Evolutionary conservation across 2,113 vertebrate genomes (phyloP), one percentile per base, ranked within the genome.

Genomic region (Carlito syrichta): DNA sequence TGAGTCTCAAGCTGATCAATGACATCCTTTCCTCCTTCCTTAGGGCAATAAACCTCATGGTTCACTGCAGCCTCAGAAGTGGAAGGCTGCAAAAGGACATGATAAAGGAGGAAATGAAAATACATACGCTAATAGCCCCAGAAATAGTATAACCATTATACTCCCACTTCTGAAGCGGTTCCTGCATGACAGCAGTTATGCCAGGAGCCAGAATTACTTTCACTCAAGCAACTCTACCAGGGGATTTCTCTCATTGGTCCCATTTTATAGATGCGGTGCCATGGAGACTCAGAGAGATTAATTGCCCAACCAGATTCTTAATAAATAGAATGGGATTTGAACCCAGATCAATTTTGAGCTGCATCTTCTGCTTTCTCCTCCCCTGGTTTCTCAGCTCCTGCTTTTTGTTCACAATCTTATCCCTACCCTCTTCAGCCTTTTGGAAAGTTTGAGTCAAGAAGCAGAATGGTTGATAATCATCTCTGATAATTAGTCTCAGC

Each of bases 1-100:
- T 69, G 16, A 6, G 81, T 54, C 54, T 93, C 66, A 12, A 22
- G 13, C 69, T 85, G 22, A 58, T 58, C 48, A 25, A 12, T 69
- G 69, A n/a, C 71, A 27, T 30, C 35, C 43, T 43, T 43, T 68
- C 74, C 66, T 96, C 40, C 43, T 68, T 79, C 90, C 81, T 38
- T 25, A 40, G 40, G 63, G 30, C 19, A 19, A 13, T 48, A 62
- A 35, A 87, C 58, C 48, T 45, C 68, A 17, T 9, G 56, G 38
- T 74, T 77, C 60, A 62, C 32, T 69, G 62, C 50, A 68, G 73
- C 58, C 60, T 83, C 40, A 32, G 9, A 63, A 62, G 60, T 4
- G 17, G 74, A 60, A 88, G 58, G 23, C 50, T 68, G 30, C 17
- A 6, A 52, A 62, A 68, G 40, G 27, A 66, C 76, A 25, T 2